Conservation (phyloP, 2,113 vertebrate species). For the Chionomys nivalis region DNA sequence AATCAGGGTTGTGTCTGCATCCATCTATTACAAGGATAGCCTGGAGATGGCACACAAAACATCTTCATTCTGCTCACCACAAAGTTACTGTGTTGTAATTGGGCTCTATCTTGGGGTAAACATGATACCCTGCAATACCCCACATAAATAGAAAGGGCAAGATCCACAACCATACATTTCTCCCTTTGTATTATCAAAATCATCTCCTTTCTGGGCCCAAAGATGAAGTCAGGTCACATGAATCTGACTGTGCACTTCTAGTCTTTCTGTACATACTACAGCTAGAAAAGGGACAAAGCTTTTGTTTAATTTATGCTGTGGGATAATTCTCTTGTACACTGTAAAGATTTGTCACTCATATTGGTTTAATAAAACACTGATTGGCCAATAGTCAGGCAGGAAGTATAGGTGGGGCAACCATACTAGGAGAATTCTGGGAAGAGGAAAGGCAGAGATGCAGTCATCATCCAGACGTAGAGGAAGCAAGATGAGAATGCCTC, state of each 20-base stretch:
- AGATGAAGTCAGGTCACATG: background rate
- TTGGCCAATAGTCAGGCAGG: too few relatives aligned
- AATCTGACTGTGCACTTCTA: background rate
- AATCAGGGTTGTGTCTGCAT: background rate
- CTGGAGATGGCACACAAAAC: background rate
- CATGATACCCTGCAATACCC: background rate
- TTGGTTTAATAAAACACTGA: too few relatives aligned
- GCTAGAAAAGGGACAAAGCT: background rate
- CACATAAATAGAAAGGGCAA: background rate
- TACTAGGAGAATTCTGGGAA: too few relatives aligned
- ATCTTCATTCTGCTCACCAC: background rate
- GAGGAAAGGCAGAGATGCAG: too few relatives aligned
- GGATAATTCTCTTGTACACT: too few relatives aligned
- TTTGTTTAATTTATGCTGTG: background rate
- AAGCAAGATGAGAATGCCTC: too few relatives aligned
- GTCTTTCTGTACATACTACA: background rate
- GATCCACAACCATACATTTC: fast-evolving
- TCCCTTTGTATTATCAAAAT: background rate
- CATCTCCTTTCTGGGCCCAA: background rate
- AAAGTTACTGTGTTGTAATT: background rate
- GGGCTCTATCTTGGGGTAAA: fast-evolving
- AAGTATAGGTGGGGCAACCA: too few relatives aligned
- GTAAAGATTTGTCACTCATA: too few relatives aligned
- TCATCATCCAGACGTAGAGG: too few relatives aligned
- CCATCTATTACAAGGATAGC: background rate